These are phyloP conservation scores for Scyliorhinus canicula DNA, from an alignment of 2,797 vertebrate species.

Conservation along the genomic window DNA sequence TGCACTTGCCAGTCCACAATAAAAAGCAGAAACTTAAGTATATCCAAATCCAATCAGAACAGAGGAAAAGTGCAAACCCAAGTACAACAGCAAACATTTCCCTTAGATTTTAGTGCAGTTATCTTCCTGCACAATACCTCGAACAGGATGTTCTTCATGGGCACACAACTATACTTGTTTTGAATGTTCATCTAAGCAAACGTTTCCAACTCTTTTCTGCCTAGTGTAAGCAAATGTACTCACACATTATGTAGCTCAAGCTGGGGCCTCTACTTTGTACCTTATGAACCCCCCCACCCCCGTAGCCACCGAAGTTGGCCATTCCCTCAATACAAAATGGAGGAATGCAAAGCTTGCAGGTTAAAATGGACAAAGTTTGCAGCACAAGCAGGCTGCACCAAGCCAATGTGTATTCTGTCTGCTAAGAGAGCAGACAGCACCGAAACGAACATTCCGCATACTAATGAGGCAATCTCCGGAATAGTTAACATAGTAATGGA, in stretches of 20 bases:
- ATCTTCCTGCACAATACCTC: not conserved
- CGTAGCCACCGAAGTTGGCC: too few relatives aligned
- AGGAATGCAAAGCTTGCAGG: too few relatives aligned
- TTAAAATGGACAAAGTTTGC: too few relatives aligned
- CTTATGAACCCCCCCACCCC: too few relatives aligned
- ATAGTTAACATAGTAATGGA: too few relatives aligned
- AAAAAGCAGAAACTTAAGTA: not conserved
- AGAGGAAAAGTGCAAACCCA: not conserved
- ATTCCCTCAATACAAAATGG: too few relatives aligned
- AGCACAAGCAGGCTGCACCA: too few relatives aligned
- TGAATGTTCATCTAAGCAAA: not conserved
- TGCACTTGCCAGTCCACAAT: not conserved
- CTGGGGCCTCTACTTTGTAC: not conserved
- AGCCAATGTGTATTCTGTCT: too few relatives aligned
- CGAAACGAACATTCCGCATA: too few relatives aligned
- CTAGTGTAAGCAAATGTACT: not conserved
- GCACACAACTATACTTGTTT: not conserved
- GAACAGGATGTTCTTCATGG: not conserved
- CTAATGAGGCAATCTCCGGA: too few relatives aligned
- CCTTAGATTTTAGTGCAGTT: not conserved
- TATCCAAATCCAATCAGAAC: not conserved
- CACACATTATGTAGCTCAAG: not conserved
- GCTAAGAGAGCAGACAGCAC: too few relatives aligned
- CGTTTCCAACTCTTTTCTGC: not conserved
- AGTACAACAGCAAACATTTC: not conserved